Conservation (phyloP, 2,888 invertebrate species). For the Luffia ferchaultella region DNA sequence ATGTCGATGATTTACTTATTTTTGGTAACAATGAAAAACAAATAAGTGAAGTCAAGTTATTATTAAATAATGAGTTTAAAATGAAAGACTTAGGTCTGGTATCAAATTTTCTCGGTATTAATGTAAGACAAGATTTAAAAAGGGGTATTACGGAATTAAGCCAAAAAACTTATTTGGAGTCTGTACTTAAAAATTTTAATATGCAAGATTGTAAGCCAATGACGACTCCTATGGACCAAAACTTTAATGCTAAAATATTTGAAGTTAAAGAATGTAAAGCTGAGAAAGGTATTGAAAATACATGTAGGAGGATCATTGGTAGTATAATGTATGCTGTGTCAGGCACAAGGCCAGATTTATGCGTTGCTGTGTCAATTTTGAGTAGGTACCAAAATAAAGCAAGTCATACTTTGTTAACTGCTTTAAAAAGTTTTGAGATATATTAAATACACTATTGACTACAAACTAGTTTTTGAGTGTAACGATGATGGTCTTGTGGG, state of each 20-base stretch:
- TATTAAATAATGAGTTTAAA: slow-evolving; percentile 14
- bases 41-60: slow-evolving; percentile 8
- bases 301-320: slow-evolving; percentile 15
- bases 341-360: slow-evolving; percentile 16
- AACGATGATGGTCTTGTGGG: no score
- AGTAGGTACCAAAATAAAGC: slow-evolving; percentile 2
- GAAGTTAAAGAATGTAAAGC: slow-evolving; percentile 1
- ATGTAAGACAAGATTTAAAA: slow-evolving; percentile 13
- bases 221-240: slow-evolving; percentile 13
- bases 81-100: slow-evolving; percentile 15
- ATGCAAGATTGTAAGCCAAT: slow-evolving; percentile 14
- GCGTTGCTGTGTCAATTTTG: slow-evolving; percentile 10
- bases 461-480: no score
- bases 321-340: slow-evolving; percentile 14
- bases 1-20: slow-evolving; percentile 15
- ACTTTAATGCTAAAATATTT: slow-evolving; percentile 14
- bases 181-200: slow-evolving; percentile 6
- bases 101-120: slow-evolving; percentile 13
- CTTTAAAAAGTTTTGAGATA: slow-evolving; percentile 11
- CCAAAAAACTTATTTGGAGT: slow-evolving; percentile 13
- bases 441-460: slow-evolving; percentile 10
- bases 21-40: slow-evolving; percentile 13
- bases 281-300: slow-evolving; percentile 10
- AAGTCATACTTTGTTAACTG: slow-evolving; percentile 1
- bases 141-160: slow-evolving; percentile 9